phyloP scores from a whole-genome alignment of 2,888 invertebrate species.

The Malthinus seriepunctatus region DNA sequence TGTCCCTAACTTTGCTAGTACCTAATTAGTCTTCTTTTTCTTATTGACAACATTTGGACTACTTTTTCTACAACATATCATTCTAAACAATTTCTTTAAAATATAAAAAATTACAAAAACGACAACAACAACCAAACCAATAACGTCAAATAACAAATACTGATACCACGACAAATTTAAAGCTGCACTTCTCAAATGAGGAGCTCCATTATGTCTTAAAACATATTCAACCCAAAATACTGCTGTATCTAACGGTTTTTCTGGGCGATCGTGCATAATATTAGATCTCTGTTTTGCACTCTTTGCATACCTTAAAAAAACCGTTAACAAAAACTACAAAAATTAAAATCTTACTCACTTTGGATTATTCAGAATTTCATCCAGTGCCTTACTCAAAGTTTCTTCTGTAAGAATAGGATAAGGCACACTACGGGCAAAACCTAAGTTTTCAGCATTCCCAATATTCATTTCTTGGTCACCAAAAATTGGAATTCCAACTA shows the following conservation, averaged over 20 bases:
- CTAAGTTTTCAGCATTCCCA: constrained; percentile 34
- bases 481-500: constrained; percentile 10
- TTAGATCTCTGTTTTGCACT: constrained; percentile 34
- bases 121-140: neutral
- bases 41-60: neutral
- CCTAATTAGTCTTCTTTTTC: neutral
- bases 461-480: constrained; percentile 19
- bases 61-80: neutral
- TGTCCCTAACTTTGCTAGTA: too few relatives aligned
- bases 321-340: neutral
- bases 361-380: constrained; percentile 47
- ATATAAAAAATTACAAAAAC: neutral
- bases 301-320: constrained; percentile 32
- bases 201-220: constrained; percentile 39
- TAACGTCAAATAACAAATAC: constrained; percentile 31
- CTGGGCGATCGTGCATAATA: constrained; percentile 36
- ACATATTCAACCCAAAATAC: constrained; percentile 42
- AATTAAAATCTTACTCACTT: constrained; percentile 30
- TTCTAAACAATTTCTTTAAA: neutral
- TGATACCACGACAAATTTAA: constrained; percentile 36
- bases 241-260: constrained; percentile 37
- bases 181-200: constrained; percentile 33
- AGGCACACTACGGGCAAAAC: constrained; percentile 48
- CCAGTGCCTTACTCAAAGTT: constrained; percentile 47
- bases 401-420: constrained; percentile 52